Evolutionary conservation across 2,888 invertebrate species (phyloP), one percentile per base, ranked within the genome.

Genomic region (Tricholauxania praeusta): DNA sequence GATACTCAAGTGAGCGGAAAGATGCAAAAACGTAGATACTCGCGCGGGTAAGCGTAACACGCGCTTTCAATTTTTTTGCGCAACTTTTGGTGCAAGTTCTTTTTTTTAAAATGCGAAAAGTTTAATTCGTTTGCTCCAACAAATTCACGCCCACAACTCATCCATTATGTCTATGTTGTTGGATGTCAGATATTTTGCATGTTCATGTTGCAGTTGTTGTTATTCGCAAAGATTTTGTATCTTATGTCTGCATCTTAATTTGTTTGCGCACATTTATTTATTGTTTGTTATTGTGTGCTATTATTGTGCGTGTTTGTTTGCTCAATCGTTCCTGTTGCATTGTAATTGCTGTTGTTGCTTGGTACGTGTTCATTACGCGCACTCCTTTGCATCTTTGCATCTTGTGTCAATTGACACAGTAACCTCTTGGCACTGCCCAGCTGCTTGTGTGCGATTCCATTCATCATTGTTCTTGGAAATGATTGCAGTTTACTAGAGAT

Each of bases 201-300:
- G n/a, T 59, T 28, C 28, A 28, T 14, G 59, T 57, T 57, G 57
- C 57, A 57, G n/a, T 62, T 14, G 17, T 22, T 60, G 39, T 15
- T 62, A 10, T 39, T 10, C 10, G 39, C 10, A 39, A 39, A 39
- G 39, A 39, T 39, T 39, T 39, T 39, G 39, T 39, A 39, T 39
- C 39, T 39, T 64, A 64, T 72, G 74, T 74, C 71, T 74, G 68
- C 64, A 74, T 74, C 74, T 74, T 51, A 74, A 71, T 71, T 72
- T 71, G 19, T 12, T 19, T 53, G 63, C 59, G 17, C 12, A 28
- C 57, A 14, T 59, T 22, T 28, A 22, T 22, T 28, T 59, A 28
- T 14, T 22, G 22, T 59, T 39, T 59, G 59, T 59, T 59, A 19
- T 22, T 39, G 39, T 39, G 12, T 39, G 22, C 6, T 59, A 14